These are phyloP conservation scores for Magallana ariakensis DNA, from an alignment of 1,140 invertebrate genomes.

Conservation along the genomic window DNA sequence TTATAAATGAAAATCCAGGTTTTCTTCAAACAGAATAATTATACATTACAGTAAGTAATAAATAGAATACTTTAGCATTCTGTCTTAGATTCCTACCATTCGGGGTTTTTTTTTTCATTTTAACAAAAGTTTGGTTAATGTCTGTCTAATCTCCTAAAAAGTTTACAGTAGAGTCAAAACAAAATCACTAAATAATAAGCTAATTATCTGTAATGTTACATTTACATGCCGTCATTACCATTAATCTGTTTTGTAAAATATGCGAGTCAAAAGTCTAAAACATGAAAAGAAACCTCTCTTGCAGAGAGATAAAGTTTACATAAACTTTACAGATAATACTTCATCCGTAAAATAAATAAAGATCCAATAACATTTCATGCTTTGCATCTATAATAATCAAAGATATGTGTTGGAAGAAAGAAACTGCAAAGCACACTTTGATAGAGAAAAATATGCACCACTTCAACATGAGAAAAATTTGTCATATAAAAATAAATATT, in stretches of 20 bases:
- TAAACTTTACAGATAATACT: background rate
- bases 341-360: background rate
- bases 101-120: no score
- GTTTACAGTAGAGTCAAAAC: no score
- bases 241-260: no score
- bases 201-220: no score
- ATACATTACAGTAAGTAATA: no score
- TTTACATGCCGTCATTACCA: no score
- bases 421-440: slow-evolving; percentile 1
- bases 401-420: slow-evolving; percentile 34
- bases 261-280: no score
- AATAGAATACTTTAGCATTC: no score
- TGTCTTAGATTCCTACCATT: no score
- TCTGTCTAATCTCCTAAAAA: background rate
- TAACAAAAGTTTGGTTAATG: background rate
- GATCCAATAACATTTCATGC: background rate
- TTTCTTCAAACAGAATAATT: background rate
- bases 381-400: background rate
- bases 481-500: slow-evolving; percentile 33
- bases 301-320: background rate
- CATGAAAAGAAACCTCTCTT: no score
- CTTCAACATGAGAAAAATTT: slow-evolving; percentile 18
- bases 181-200: no score
- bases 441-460: slow-evolving; percentile 9
- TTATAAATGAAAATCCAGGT: background rate